Conservation (phyloP, 2,888 invertebrate genomes). For the Pristionchus exspectatus region DNA sequence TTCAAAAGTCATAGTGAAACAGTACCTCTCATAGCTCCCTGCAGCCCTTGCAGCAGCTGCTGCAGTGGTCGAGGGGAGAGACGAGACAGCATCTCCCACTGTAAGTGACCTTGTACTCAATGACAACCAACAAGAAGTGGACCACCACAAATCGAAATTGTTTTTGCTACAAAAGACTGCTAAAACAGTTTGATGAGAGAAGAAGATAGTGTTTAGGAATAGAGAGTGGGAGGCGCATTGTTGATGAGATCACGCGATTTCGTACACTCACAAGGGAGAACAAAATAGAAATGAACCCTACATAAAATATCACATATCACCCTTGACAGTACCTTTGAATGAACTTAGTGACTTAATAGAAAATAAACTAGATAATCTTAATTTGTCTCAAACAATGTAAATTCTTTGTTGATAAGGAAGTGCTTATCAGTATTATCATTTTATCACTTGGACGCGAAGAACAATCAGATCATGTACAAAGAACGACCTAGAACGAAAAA, state of each 20-base stretch:
- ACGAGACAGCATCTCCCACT: slow-evolving; percentile 23
- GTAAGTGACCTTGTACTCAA: background rate
- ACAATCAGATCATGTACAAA: slow-evolving; percentile 40
- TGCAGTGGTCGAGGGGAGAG: slow-evolving; percentile 32
- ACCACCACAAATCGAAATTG: too few species aligned
- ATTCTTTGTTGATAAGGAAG: background rate
- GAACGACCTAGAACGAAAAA: slow-evolving; percentile 22
- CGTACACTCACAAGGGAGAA: background rate
- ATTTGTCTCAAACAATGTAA: slow-evolving; percentile 21
- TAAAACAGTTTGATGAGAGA: background rate
- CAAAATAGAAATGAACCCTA: background rate
- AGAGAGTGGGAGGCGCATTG: background rate
- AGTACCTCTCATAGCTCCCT: background rate
- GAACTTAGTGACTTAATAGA: too few species aligned
- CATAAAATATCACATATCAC: too few species aligned
- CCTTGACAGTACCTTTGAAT: too few species aligned
- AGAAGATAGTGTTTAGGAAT: background rate
- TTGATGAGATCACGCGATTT: background rate
- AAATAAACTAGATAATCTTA: background rate
- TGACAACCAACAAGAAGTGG: background rate
- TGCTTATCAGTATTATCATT: background rate
- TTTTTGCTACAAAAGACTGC: background rate
- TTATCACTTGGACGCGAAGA: background rate
- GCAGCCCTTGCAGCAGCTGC: background rate
- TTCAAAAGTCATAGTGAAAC: background rate